phyloP scores from a whole-genome alignment of 2,888 invertebrate genomes.

The Acholoe squamosa region DNA sequence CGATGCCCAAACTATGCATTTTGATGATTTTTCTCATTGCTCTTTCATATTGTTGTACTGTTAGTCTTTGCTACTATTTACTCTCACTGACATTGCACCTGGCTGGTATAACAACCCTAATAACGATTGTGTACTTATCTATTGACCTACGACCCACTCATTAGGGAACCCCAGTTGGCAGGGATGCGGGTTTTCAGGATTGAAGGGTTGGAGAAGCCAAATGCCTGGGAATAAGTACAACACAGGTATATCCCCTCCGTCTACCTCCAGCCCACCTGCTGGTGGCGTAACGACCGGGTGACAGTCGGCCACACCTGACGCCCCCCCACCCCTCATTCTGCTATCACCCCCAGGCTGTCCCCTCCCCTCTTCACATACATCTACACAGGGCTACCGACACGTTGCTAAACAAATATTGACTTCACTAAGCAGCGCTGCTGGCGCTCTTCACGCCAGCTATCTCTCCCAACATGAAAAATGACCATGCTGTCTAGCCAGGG shows the following conservation, averaged over 20 bases:
- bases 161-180: conserved; percentile 29
- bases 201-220: background rate
- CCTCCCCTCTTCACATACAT: conserved; percentile 7
- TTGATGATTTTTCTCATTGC: too few species aligned
- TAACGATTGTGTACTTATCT: background rate
- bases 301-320: conserved; percentile 51
- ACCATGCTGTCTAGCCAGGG: conserved; percentile 17
- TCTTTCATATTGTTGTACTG: too few species aligned
- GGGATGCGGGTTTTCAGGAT: background rate
- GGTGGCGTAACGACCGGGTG: conserved; percentile 48
- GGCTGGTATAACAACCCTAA: too few species aligned
- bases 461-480: conserved; percentile 31
- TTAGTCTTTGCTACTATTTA: too few species aligned
- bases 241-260: background rate
- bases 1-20: too few species aligned
- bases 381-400: conserved; percentile 1
- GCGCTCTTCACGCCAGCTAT: conserved; percentile 54
- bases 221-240: background rate
- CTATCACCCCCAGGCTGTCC: background rate
- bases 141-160: background rate
- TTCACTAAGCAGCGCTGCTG: conserved; percentile 48
- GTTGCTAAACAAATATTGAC: conserved; percentile 59
- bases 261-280: conserved; percentile 35
- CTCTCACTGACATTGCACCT: too few species aligned
- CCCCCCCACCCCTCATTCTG: background rate